Evolutionary conservation across 2,113 vertebrate genomes (phyloP).

Genomic region (western clawed frog (Xenopus tropicalis)): DNA sequence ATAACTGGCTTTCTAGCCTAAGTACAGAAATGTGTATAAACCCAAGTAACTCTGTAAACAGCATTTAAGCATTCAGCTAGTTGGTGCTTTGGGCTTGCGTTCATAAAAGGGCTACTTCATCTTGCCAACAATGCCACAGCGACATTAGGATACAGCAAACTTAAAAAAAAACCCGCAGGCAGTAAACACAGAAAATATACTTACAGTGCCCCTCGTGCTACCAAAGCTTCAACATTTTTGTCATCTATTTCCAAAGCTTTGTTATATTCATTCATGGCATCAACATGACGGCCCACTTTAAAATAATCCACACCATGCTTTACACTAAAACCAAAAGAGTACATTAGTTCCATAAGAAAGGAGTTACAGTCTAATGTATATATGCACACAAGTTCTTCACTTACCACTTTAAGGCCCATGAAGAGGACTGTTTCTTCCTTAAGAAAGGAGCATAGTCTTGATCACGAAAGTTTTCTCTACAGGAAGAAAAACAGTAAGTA

Average conservation of each 20-base stretch:
- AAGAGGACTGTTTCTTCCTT: conserved; percentile 89
- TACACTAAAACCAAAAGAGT: conserved; percentile 66
- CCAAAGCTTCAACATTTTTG: conserved; percentile 90
- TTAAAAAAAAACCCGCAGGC: too few relatives aligned
- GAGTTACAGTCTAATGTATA: too few relatives aligned
- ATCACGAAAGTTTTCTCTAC: conserved; percentile 83
- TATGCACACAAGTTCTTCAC: conserved; percentile 21
- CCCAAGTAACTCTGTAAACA: too few relatives aligned
- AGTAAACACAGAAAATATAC: conserved; percentile 48
- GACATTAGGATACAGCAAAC: too few relatives aligned
- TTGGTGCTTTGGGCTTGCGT: too few relatives aligned
- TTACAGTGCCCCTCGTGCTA: conserved; percentile 95
- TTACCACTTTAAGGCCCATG: conserved; percentile 96
- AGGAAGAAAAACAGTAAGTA: conserved; percentile 16
- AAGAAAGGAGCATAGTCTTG: conserved; percentile 87
- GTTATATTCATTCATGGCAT: conserved; percentile 98
- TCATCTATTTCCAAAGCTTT: conserved; percentile 93
- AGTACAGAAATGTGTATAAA: too few relatives aligned
- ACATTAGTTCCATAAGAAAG: not conserved
- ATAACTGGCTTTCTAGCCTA: too few relatives aligned
- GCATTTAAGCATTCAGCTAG: too few relatives aligned
- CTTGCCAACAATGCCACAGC: too few relatives aligned
- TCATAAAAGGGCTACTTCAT: too few relatives aligned
- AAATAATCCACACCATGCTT: conserved; percentile 93
- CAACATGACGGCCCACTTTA: conserved; percentile 85